A percentile compares a stretch with the other conserved stretches of the same genome.
Evolutionary conservation across 1,140 invertebrate species (phyloP).

Genomic region (Brachionus asplanchnoidis): DNA sequence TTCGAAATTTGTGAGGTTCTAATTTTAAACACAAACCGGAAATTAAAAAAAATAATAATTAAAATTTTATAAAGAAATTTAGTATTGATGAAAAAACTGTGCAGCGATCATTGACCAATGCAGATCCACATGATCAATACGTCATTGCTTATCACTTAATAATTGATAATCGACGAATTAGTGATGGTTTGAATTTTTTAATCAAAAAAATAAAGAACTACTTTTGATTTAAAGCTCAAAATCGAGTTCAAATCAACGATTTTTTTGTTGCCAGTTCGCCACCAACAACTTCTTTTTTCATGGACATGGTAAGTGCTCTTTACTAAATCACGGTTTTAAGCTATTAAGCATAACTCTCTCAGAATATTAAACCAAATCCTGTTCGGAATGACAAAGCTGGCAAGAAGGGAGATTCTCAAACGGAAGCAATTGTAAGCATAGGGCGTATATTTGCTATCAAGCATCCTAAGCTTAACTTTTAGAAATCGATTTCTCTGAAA

Average conservation of each 20-base stretch:
- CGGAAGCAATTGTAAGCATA: not conserved
- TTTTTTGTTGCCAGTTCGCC: conserved; percentile 87
- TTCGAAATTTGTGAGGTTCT: conserved; percentile 74
- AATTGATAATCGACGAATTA: conserved; percentile 93
- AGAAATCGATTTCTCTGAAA: not conserved
- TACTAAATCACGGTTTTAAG: not conserved
- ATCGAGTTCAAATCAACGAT: conserved; percentile 78
- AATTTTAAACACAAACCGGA: not conserved
- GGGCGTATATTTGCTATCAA: not conserved
- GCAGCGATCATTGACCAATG: conserved; percentile 81
- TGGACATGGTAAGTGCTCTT: conserved; percentile 47
- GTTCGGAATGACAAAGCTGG: not conserved
- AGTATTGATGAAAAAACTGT: conserved; percentile 88
- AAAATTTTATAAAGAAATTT: conserved; percentile 70
- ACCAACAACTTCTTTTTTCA: conserved; percentile 63
- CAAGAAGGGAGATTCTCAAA: not conserved
- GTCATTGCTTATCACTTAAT: conserved; percentile 97
- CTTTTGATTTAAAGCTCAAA: conserved; percentile 56
- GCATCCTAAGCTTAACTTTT: not conserved
- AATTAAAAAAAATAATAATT: not conserved
- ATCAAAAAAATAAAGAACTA: too few species aligned
- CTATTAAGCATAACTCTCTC: not conserved
- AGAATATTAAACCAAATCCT: conserved; percentile 2
- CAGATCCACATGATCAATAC: conserved; percentile 86
- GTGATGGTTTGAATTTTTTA: conserved; percentile 60